Base-by-base conservation (phyloP, 2,797 vertebrate species). In the Betta splendens region DNA sequence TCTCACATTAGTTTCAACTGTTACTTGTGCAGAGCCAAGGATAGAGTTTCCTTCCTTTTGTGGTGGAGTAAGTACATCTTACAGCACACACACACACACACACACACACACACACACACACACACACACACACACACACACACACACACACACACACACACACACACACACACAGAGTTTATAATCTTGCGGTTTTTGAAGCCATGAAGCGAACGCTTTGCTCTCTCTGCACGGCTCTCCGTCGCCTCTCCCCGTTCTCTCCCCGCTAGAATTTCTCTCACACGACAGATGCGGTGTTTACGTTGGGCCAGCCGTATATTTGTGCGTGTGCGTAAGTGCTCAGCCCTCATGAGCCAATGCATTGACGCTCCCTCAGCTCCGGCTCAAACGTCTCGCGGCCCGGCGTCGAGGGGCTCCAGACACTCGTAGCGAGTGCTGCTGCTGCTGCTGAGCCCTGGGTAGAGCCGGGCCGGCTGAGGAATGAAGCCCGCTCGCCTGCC, bases 401-500 rank as follows among this genome's bases (percentile, higher is more conserved):
- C 22, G 46, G 64, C 65, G 57, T 79, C 68, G 10, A 22, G 58
- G 75, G 72, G 47, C 56, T 72, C 11, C 46, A 79, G 66, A 78
- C 77, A 72, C 81, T 72, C 56, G 72, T 29, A 59, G 75, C n/a
- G 57, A 73, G 51, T 16, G n/a, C 46, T 60, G 60, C 48, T 82
- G 64, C 85, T 79, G 64, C 66, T 79, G 43, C 70, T 65, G 60
- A 48, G 74, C 72, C 67, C 44, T 33, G 75, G 55, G 52, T 60
- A 47, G 50, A 35, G 60, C 67, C 69, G 60, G 87, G 87, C 87
- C 86, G 79, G 61, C 75, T 82, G 77, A 84, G 77, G 76, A 80
- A 87, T 85, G 81, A 82, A 66, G 86, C 66, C 80, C 85, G 84
- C 86, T 87, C 86, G 83, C 86, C 86, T 86, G 79, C 77, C 37